Percentiles rank a stretch among this genome's conserved stretches.
phyloP scores from a whole-genome alignment of 2,797 vertebrate genomes.

The Decapterus maruadsi region DNA sequence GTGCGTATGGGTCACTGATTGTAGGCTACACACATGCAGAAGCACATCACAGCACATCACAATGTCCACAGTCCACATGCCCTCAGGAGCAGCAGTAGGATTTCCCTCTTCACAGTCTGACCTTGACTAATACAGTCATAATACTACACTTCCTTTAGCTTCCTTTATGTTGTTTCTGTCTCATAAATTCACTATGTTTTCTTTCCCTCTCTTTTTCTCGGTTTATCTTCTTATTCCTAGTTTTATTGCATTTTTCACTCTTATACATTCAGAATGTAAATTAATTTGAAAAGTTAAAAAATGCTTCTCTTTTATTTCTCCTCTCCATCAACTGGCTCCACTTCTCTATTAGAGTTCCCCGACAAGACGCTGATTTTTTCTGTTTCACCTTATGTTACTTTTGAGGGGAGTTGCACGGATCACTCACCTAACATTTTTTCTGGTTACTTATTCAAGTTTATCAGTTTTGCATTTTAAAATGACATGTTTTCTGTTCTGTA shows the following conservation, averaged over 20 bases:
- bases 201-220: conserved; percentile 13
- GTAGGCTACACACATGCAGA: conserved; percentile 6
- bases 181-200: conserved; percentile 22
- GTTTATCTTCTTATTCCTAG: conserved; percentile 18
- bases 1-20: conserved; percentile 25
- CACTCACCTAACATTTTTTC: not conserved
- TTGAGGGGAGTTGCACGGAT: not conserved
- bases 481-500: not conserved
- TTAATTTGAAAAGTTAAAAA: conserved; percentile 20
- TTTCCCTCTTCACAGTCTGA: conserved; percentile 34
- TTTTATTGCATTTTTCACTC: not conserved
- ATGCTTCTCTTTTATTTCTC: not conserved
- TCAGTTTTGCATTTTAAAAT: not conserved
- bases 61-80: conserved; percentile 13
- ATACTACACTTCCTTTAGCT: conserved; percentile 24
- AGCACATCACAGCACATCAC: not conserved
- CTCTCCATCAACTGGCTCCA: not conserved
- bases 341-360: not conserved
- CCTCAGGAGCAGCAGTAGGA: conserved; percentile 23
- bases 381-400: not conserved
- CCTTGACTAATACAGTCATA: conserved; percentile 23
- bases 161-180: conserved; percentile 42
- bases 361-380: conserved; percentile 1
- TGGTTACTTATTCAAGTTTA: not conserved
- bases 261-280: not conserved